These are phyloP conservation scores for Amblyornis subalaris DNA, from an alignment of 2,113 vertebrate species.

Conservation along the genomic window DNA sequence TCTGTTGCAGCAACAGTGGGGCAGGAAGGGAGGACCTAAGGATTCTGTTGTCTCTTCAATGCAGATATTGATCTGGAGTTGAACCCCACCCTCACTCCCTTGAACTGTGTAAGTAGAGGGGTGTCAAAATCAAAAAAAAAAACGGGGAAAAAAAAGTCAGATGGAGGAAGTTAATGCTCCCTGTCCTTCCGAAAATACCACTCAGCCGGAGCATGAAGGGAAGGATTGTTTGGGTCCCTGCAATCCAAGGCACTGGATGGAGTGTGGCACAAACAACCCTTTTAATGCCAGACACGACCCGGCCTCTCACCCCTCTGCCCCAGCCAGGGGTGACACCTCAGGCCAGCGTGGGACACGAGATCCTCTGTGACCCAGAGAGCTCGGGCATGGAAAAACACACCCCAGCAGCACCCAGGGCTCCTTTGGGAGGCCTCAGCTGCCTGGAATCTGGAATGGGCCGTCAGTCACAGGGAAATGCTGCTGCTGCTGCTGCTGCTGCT, in stretches of 20 bases:
- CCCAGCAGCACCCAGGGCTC: neutral
- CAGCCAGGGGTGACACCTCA: neutral
- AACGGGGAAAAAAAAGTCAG: neutral
- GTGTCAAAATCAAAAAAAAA: neutral
- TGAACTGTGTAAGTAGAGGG: neutral
- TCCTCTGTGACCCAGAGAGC: neutral
- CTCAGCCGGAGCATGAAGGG: slow-evolving; percentile 5
- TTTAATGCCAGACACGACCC: neutral
- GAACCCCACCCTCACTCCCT: neutral
- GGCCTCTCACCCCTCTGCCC: neutral
- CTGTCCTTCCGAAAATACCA: neutral
- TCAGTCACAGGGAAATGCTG: neutral
- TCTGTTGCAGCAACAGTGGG: neutral
- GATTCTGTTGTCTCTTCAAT: neutral
- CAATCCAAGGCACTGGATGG: neutral
- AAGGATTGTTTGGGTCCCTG: neutral
- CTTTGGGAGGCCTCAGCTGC: neutral
- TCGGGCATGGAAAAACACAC: neutral
- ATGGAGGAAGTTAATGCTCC: neutral
- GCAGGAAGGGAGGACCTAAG: neutral
- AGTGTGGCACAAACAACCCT: neutral
- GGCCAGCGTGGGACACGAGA: neutral
- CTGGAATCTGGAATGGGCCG: neutral
- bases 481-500: neutral
- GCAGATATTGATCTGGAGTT: neutral